Percentiles rank a stretch among this genome's conserved stretches.
Conservation (phyloP, 2,797 vertebrate species). For the Vipera latastei region DNA sequence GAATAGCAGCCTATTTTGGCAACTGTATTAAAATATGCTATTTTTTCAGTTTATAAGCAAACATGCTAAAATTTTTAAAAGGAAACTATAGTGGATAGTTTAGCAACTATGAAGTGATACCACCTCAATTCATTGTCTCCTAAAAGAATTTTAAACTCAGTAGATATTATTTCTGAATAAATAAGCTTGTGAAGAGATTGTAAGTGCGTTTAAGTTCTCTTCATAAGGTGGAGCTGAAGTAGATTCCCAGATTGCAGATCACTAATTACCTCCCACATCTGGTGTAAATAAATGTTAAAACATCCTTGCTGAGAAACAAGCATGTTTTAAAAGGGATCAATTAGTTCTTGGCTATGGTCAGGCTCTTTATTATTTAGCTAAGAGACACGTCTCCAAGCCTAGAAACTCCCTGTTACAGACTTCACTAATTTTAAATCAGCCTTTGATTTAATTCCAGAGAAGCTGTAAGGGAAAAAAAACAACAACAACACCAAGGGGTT, state of each 20-base stretch:
- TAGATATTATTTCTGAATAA: neutral
- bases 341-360: neutral
- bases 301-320: neutral
- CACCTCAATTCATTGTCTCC: neutral
- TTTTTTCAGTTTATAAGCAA: conserved; percentile 53
- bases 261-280: neutral
- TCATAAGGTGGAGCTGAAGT: neutral
- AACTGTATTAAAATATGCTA: conserved; percentile 36
- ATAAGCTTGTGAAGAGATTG: neutral
- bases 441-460: neutral
- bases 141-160: neutral
- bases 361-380: neutral
- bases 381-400: neutral
- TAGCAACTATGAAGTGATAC: neutral
- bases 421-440: neutral
- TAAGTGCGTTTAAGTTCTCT: neutral
- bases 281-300: neutral
- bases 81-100: neutral
- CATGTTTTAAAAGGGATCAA: neutral
- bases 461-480: neutral
- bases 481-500: neutral
- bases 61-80: conserved; percentile 45
- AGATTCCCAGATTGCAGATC: neutral
- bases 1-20: conserved; percentile 39
- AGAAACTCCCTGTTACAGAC: neutral